These are phyloP conservation scores for Stratiomys singularior DNA, from an alignment of 2,888 invertebrate species.

Conservation along the genomic window DNA sequence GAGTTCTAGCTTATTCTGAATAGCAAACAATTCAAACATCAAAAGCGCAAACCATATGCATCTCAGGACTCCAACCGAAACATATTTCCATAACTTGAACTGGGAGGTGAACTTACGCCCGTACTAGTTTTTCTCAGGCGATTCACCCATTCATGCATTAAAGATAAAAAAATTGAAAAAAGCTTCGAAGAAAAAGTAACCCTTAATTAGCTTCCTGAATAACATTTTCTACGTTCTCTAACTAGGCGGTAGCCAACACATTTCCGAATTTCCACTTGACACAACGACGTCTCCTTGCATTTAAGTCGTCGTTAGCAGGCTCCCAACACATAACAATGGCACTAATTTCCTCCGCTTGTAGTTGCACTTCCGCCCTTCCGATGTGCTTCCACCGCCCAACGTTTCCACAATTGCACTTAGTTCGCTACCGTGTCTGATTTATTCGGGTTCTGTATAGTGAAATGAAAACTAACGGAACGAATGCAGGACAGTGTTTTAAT, in stretches of 20 bases:
- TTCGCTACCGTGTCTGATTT: conserved; percentile 8
- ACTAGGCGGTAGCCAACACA: conserved; percentile 8
- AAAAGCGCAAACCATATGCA: not conserved
- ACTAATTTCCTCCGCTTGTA: conserved; percentile 41
- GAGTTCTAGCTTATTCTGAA: too few relatives aligned
- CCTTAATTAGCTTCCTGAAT: conserved; percentile 22
- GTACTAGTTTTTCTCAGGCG: too few relatives aligned
- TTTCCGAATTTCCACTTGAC: conserved; percentile 30
- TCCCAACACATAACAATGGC: conserved; percentile 27
- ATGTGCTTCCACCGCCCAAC: not conserved
- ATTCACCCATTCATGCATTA: not conserved
- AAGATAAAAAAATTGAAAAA: not conserved
- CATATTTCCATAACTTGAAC: not conserved
- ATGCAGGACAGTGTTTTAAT: conserved; percentile 37
- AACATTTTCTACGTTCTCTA: conserved; percentile 6
- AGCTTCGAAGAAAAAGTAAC: not conserved
- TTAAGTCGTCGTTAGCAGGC: conserved; percentile 43
- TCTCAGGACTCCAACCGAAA: not conserved
- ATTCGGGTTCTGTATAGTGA: not conserved
- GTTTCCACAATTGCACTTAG: not conserved
- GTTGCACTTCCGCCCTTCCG: conserved; percentile 12
- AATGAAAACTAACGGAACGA: conserved; percentile 9
- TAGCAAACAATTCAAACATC: not conserved
- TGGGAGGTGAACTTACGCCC: too few relatives aligned
- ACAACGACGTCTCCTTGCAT: not conserved